A percentile compares a stretch with the other conserved stretches of the same genome.
These are phyloP conservation scores for Phalacrocorax pelagicus DNA, from an alignment of 2,113 vertebrate species.

Conservation along the genomic window DNA sequence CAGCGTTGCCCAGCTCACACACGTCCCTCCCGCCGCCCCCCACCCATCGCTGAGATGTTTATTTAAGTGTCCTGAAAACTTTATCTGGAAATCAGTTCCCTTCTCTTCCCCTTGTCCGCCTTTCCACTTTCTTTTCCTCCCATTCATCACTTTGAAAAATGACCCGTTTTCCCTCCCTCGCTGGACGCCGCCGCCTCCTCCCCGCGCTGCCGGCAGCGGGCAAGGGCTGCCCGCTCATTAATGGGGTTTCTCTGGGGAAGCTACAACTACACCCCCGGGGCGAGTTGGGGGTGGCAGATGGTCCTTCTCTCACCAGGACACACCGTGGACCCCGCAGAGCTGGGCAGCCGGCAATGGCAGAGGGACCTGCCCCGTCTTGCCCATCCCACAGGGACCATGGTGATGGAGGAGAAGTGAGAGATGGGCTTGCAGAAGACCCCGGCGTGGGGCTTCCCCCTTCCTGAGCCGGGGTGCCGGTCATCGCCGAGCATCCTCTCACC, in stretches of 20 bases:
- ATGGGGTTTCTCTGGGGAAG: background rate
- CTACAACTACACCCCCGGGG: background rate
- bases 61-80: constrained; percentile 55
- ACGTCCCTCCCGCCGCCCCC: background rate
- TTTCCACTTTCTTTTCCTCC: constrained; percentile 65
- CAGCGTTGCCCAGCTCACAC: background rate
- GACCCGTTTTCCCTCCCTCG: background rate
- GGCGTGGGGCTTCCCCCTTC: background rate
- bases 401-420: background rate
- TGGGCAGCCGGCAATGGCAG: background rate
- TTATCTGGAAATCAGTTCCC: constrained; percentile 62
- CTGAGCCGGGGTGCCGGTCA: background rate
- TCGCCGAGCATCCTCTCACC: background rate
- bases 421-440: background rate
- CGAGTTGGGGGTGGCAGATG: background rate
- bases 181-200: background rate
- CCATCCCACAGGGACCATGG: background rate
- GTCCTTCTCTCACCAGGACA: background rate
- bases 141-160: constrained; percentile 70
- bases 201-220: background rate
- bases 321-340: rapidly evolving
- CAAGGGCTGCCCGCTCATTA: constrained; percentile 15
- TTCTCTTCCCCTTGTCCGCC: constrained; percentile 41
- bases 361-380: background rate
- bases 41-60: background rate